Base-by-base conservation (phyloP, 2,888 invertebrate genomes). In the Harpagoxenus sublaevis region DNA sequence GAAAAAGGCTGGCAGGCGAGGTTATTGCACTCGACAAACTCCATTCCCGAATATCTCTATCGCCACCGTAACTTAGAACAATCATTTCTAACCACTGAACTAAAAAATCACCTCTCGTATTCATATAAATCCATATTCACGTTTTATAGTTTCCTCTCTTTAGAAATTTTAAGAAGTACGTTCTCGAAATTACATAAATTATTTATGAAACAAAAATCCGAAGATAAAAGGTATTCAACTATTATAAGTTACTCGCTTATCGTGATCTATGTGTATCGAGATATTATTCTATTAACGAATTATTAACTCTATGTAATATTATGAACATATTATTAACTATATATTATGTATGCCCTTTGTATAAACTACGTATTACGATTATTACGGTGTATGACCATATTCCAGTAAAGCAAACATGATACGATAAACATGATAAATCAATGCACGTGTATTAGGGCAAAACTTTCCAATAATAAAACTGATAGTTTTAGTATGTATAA, bases 311-410 rank as follows among this genome's bases (percentile, higher is more conserved):
- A 18, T 10, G 9, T 65, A 23, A 63, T 35, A 48, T 75, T 63
- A 63, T 74, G 4, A 75, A 48, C 45, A 3, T 45, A 74, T 77
- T 66, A 77, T 60, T 66, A 66, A 23, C 39, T 71, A 55, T 71
- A 55, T 28, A 57, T 73, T 73, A 57, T 57, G 10, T 73, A 57
- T 57, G 10, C 57, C 23, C 4, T 73, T 23, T 45, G 28, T 48
- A 48, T 77, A 51, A 66, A 53, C 39, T 66, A 65, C 6, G 39
- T 31, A 51, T 15, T 51, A 39, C 10, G 12, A 77, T 66, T 63
- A 51, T 23, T 51, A 39, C n/a, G 28, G 12, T 66, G 10, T 18
- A 51, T 8, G 51, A 23, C 15, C 35, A 75, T 48, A 35, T 51
- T 77, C 9, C 1, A 48, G 1, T 65, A 31, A 65, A 48, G 48